phyloP scores from a whole-genome alignment of 1,140 invertebrate genomes.

The Ptiloglossa arizonensis region DNA sequence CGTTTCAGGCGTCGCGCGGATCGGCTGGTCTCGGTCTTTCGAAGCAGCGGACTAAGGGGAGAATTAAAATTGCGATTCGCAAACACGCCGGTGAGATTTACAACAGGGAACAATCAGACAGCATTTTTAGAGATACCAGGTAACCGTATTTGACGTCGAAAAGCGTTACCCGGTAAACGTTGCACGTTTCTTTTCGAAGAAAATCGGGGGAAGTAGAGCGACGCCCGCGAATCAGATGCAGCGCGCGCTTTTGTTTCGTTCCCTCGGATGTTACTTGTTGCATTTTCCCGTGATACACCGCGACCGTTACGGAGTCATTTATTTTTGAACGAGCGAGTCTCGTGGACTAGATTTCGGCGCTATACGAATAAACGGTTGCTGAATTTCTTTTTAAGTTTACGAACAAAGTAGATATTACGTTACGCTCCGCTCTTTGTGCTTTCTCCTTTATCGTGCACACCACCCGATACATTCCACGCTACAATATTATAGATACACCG shows the following conservation, averaged over 20 bases:
- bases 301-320: background rate
- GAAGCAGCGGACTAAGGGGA: background rate
- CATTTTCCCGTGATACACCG: slow-evolving; percentile 1
- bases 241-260: slow-evolving; percentile 30
- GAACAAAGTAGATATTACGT: too few species aligned
- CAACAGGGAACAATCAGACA: background rate
- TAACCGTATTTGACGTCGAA: too few species aligned
- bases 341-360: too few species aligned
- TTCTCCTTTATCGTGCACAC: too few species aligned
- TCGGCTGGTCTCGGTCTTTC: slow-evolving; percentile 24
- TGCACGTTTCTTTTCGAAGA: background rate
- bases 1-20: background rate
- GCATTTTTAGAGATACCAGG: background rate
- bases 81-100: background rate
- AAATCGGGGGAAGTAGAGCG: background rate
- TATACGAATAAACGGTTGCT: too few species aligned
- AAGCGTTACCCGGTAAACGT: too few species aligned
- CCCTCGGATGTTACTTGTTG: slow-evolving; percentile 39
- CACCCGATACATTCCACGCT: too few species aligned
- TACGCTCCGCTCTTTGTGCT: too few species aligned
- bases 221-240: too few species aligned
- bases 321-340: background rate
- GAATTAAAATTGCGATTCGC: slow-evolving; percentile 32
- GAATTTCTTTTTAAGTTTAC: too few species aligned
- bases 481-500: too few species aligned